phyloP scores from a whole-genome alignment of 2,888 invertebrate species.

The Drosophila prostipennis region DNA sequence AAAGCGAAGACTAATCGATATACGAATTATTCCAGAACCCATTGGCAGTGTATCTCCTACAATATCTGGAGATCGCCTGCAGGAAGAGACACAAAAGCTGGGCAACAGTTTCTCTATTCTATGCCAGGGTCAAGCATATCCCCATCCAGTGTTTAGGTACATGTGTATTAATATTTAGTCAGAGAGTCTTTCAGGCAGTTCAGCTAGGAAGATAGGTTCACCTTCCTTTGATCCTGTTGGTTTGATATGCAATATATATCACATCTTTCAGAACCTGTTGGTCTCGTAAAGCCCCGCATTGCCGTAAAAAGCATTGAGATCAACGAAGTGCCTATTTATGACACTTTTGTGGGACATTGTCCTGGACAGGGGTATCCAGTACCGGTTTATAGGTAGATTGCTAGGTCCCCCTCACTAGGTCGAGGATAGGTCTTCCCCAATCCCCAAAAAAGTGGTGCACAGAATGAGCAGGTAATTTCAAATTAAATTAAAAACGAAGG shows the following conservation, averaged over 20 bases:
- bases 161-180: background rate
- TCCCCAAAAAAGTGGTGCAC: slow-evolving; percentile 37
- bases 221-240: too few relatives aligned
- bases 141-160: slow-evolving; percentile 91
- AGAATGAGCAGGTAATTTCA: slow-evolving; percentile 52
- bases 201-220: too few relatives aligned
- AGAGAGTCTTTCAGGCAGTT: slow-evolving; percentile 51
- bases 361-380: slow-evolving; percentile 90
- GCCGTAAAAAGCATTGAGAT: slow-evolving; percentile 82
- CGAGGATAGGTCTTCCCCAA: slow-evolving; percentile 4
- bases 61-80: slow-evolving; percentile 86
- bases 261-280: slow-evolving; percentile 79
- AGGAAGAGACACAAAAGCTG: slow-evolving; percentile 85
- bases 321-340: slow-evolving; percentile 71
- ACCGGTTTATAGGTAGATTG: slow-evolving; percentile 88
- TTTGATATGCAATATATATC: background rate
- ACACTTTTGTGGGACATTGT: slow-evolving; percentile 84
- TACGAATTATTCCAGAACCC: slow-evolving; percentile 85
- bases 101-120: slow-evolving; percentile 87
- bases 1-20: background rate
- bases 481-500: slow-evolving; percentile 24
- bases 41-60: slow-evolving; percentile 89
- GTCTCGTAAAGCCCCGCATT: slow-evolving; percentile 82
- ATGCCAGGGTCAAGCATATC: slow-evolving; percentile 91
- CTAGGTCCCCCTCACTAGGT: slow-evolving; percentile 45